These are phyloP conservation scores for Numida meleagris DNA, from an alignment of 2,113 vertebrate genomes.

Conservation along the genomic window DNA sequence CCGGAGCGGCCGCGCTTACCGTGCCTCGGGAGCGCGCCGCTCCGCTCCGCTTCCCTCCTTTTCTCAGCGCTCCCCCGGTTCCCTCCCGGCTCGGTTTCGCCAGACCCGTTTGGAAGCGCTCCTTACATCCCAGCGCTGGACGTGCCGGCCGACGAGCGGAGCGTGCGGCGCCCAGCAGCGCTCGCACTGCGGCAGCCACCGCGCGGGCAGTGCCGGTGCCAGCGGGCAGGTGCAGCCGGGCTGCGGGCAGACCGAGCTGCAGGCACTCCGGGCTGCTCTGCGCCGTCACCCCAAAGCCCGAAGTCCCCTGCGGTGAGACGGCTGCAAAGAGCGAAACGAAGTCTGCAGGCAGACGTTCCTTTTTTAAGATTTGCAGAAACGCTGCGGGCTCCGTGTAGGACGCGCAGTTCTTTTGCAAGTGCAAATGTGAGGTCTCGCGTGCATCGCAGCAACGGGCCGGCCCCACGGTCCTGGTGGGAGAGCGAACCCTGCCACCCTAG, in stretches of 20 bases:
- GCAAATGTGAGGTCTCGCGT: accelerated
- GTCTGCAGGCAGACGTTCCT: background rate
- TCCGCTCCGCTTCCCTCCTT: accelerated
- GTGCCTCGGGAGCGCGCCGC: background rate
- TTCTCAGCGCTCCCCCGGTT: background rate
- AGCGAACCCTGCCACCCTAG: background rate
- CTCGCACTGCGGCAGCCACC: too few species aligned
- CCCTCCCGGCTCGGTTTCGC: background rate
- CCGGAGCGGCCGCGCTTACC: background rate
- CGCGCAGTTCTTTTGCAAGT: accelerated
- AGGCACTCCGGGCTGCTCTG: too few species aligned
- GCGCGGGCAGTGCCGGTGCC: too few species aligned
- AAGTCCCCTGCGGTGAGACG: background rate
- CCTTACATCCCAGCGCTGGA: background rate
- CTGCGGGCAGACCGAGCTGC: too few species aligned
- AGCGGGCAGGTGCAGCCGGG: background rate
- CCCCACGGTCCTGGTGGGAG: accelerated
- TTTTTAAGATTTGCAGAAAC: accelerated
- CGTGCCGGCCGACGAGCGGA: too few species aligned
- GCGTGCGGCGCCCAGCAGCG: too few species aligned
- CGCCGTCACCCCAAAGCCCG: background rate
- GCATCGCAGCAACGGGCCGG: accelerated
- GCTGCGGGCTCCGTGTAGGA: background rate
- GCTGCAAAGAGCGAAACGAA: background rate
- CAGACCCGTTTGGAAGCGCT: background rate